phyloP scores from a whole-genome alignment of 2,797 vertebrate genomes.

The Ptychadena robeensis region DNA sequence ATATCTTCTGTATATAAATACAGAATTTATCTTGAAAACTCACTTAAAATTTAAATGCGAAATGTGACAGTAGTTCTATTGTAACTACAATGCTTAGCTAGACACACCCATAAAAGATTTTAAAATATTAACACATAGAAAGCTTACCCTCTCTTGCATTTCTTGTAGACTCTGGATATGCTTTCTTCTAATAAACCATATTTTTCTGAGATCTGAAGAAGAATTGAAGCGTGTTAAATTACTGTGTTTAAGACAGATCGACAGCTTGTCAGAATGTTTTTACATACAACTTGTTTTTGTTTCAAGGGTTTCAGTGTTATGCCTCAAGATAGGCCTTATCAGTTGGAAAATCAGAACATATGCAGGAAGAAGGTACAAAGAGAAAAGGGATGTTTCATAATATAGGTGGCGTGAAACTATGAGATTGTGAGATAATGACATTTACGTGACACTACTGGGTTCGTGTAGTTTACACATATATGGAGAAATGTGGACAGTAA shows the following conservation, averaged over 20 bases:
- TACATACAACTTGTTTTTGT: background rate
- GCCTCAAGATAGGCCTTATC: background rate
- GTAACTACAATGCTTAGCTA: too few relatives aligned
- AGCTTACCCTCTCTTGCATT: constrained; percentile 97
- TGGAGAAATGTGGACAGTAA: background rate
- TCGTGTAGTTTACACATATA: background rate
- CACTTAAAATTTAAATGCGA: too few relatives aligned
- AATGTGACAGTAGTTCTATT: too few relatives aligned
- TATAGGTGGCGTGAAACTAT: background rate
- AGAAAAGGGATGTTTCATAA: background rate
- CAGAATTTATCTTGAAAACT: too few relatives aligned
- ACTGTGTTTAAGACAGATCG: background rate
- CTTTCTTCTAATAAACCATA: constrained; percentile 91
- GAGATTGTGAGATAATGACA: background rate
- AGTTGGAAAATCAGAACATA: background rate
- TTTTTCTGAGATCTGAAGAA: constrained; percentile 92
- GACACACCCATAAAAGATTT: too few relatives aligned
- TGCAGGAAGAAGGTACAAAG: background rate
- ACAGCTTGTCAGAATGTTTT: background rate
- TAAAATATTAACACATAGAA: background rate
- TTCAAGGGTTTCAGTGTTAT: background rate
- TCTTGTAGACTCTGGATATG: constrained; percentile 97
- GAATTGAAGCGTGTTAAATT: background rate
- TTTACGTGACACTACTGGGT: background rate
- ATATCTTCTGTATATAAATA: too few relatives aligned